A percentile compares a stretch with the other conserved stretches of the same genome.
Evolutionary conservation across 2,113 vertebrate genomes (phyloP).

Genomic region (Perca flavescens): DNA sequence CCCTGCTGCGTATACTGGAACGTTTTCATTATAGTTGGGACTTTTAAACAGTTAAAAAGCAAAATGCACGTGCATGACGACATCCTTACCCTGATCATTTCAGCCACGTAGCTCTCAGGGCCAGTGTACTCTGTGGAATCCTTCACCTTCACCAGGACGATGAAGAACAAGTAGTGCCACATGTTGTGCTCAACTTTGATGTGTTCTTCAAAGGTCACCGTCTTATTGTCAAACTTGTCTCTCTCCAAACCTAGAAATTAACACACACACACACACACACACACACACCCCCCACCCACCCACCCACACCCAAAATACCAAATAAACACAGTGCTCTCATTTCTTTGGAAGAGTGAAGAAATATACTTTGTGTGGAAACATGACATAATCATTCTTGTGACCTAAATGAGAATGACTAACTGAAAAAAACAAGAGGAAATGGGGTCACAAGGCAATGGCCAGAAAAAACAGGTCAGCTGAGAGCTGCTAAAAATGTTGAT

Average conservation of each 20-base stretch:
- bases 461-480: constrained; percentile 24
- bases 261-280: neutral
- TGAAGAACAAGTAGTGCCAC: constrained; percentile 99
- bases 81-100: constrained; percentile 96
- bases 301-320: too few relatives aligned
- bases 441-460: constrained; percentile 21
- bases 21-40: neutral
- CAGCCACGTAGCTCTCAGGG: constrained; percentile 98
- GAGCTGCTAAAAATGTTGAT: constrained; percentile 3
- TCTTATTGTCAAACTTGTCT: constrained; percentile 99
- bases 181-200: constrained; percentile 99
- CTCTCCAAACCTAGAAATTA: constrained; percentile 90
- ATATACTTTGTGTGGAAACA: constrained; percentile 14
- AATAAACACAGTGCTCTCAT: constrained; percentile 15
- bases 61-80: neutral
- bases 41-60: neutral
- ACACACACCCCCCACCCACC: neutral
- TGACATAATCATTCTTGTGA: constrained; percentile 48
- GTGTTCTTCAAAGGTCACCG: constrained; percentile 98
- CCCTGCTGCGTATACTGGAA: neutral
- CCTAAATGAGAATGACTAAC: constrained; percentile 16
- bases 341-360: constrained; percentile 49
- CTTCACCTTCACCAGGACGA: constrained; percentile 98
- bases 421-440: constrained; percentile 56
- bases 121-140: constrained; percentile 98